Conservation (phyloP, 1,140 invertebrate genomes). For the Drosophila carrolli region DNA sequence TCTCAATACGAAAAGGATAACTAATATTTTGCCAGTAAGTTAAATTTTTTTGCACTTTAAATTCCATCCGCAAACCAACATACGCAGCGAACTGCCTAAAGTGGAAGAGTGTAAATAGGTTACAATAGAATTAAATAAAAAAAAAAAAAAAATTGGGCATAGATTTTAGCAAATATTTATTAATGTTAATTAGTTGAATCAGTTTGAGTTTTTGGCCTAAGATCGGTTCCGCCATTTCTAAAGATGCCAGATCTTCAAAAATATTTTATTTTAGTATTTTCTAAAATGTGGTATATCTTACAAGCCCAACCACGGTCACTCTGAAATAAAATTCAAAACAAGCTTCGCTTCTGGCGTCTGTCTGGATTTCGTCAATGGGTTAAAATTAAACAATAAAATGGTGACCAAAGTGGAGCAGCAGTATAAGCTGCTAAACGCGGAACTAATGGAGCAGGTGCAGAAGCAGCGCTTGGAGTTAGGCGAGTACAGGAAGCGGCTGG, state of each 20-base stretch:
- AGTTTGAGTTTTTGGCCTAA: too few relatives aligned
- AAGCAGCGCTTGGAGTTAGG: constrained; percentile 42
- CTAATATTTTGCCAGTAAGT: too few relatives aligned
- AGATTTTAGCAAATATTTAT: too few relatives aligned
- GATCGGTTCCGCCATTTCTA: too few relatives aligned
- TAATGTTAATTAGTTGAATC: too few relatives aligned
- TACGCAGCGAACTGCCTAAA: too few relatives aligned
- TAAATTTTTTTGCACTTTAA: too few relatives aligned
- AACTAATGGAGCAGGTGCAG: constrained; percentile 53
- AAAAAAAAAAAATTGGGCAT: too few relatives aligned
- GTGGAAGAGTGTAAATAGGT: too few relatives aligned
- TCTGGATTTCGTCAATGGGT: not conserved
- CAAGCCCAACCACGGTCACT: constrained; percentile 2
- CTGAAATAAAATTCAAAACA: constrained; percentile 45
- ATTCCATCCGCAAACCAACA: too few relatives aligned
- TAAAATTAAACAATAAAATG: constrained; percentile 1
- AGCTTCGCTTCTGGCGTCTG: not conserved
- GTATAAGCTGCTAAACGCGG: constrained; percentile 55
- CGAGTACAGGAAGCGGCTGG: constrained; percentile 10
- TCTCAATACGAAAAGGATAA: too few relatives aligned
- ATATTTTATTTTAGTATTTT: not conserved
- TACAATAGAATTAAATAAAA: too few relatives aligned
- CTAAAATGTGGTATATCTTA: not conserved
- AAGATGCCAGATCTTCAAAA: not conserved
- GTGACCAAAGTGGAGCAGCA: constrained; percentile 37